Evolutionary conservation across 2,888 invertebrate genomes (phyloP), one percentile per base, ranked within the genome.

Genomic region (Oligia latruncula): DNA sequence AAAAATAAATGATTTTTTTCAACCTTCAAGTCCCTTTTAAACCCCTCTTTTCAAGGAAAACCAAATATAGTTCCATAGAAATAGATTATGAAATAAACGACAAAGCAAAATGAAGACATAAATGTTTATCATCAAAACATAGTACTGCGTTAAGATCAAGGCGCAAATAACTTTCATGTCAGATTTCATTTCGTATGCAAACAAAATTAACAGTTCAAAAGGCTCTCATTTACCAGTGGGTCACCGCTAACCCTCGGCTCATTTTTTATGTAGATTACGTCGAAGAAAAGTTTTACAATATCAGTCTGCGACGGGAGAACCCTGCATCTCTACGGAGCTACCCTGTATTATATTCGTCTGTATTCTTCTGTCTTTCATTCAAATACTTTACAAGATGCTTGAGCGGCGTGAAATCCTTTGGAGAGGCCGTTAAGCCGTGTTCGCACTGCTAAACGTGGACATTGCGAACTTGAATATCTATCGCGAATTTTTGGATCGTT

Each of bases 181-280:
- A 94, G 93, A 95, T 95, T 95, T 95, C 94, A 95, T 96, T 96
- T 94, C 92, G 92, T 94, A 96, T 96, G 95, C 95, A 96, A 96
- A 96, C 94, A 95, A 96, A 95, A 96, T 96, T 96, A 96, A 95
- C 95, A 95, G 95, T 95, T 95, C 95, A 95, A 96, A 96, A 95
- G 95, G 94, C 94, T 95, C 94, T 95, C 95, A 96, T 96, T 96
- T 96, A 95, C 95, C 93, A 93, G 93, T 95, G 95, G 95, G 95
- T 95, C 95, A 95, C 95, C 95, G 89, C 93, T 89, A 94, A 94
- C 95, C 95, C 95, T 94, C 91, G 84, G 92, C 95, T 96, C 96
- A 96, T 96, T 96, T 96, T 96, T 96, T 96, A 96, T 96, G 96
- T 95, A 96, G 95, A 96, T 96, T 96, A 94, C 93, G 93, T 93